These are phyloP conservation scores for Phragmatobia fuliginosa DNA, from an alignment of 2,888 invertebrate genomes.

Conservation along the genomic window DNA sequence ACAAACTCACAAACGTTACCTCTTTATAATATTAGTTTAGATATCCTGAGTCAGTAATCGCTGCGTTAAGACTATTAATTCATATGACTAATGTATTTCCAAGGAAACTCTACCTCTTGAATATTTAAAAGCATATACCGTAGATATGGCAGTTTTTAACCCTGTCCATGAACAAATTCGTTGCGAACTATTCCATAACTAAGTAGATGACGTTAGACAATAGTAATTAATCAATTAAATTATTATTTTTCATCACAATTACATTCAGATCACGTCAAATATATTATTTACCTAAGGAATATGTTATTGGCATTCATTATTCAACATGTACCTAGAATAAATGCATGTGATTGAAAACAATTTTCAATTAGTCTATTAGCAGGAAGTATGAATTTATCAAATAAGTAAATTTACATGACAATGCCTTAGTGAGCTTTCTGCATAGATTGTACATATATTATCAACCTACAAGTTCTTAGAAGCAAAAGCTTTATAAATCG, in stretches of 20 bases:
- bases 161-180: background rate
- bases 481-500: background rate
- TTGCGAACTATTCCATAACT: constrained; percentile 8
- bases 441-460: constrained; percentile 20
- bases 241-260: background rate
- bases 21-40: too few relatives aligned
- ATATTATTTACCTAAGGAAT: constrained; percentile 17
- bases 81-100: constrained; percentile 12
- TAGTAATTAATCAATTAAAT: background rate
- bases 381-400: constrained; percentile 34
- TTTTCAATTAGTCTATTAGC: constrained; percentile 36
- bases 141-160: constrained; percentile 2
- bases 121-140: constrained; percentile 11
- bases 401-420: constrained; percentile 34
- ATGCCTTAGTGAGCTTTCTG: constrained; percentile 20
- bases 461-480: background rate
- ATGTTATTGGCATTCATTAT: constrained; percentile 30
- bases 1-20: too few relatives aligned
- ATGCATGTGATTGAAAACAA: constrained; percentile 34
- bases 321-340: constrained; percentile 26
- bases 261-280: constrained; percentile 34
- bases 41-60: constrained; percentile 21
- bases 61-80: constrained; percentile 14
- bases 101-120: constrained; percentile 16
- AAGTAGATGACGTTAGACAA: constrained; percentile 7